Base-by-base conservation (phyloP, 2,797 vertebrate species). In the Rhinogobio ventralis region DNA sequence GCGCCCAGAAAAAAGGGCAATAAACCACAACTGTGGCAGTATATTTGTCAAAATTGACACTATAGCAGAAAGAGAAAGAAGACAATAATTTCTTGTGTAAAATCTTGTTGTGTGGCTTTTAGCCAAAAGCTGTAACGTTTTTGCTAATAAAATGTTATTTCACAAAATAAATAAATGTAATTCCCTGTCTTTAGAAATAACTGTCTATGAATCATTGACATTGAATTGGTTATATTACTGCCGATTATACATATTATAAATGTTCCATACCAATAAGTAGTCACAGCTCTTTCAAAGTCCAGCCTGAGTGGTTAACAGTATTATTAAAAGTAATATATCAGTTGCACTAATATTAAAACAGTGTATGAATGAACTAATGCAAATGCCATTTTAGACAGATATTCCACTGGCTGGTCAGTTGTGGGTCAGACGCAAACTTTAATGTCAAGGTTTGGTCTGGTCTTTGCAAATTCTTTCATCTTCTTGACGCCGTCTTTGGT, bases 391-490 rank as follows among this genome's bases (percentile, higher is more conserved):
- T 62, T 66, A 66, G 30, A 71, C 39, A 30, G 3, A 14, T 67
- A 6, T 30, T 67, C 68, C 23, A 51, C 10, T 66, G 46, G n/a
- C 46, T n/a, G 25, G 23, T 53, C 20, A 28, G 25, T n/a, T 79
- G 45, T 23, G 57, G 51, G 64, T 90, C 85, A 91, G 80, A 82
- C n/a, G 71, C 90, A 91, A 62, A 87, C 89, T 84, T 91, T 91
- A 69, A 91, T 90, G 77, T 91, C 90, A 82, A 91, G 86, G 5
- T 67, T 83, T 25, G 85, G 45, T 80, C 87, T 87, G 55, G 30
- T 82, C 62, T 85, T 91, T 33, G 90, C 85, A 67, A 90, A 91
- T 68, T 91, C 89, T 64, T 87, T 89, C 6, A 91, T 80, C 69
- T 69, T 83, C 39, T 57, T 84, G 6, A 91, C 90, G 15, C 90